Conservation (phyloP, 2,888 invertebrate species). For the Apodemia arnacis region DNA sequence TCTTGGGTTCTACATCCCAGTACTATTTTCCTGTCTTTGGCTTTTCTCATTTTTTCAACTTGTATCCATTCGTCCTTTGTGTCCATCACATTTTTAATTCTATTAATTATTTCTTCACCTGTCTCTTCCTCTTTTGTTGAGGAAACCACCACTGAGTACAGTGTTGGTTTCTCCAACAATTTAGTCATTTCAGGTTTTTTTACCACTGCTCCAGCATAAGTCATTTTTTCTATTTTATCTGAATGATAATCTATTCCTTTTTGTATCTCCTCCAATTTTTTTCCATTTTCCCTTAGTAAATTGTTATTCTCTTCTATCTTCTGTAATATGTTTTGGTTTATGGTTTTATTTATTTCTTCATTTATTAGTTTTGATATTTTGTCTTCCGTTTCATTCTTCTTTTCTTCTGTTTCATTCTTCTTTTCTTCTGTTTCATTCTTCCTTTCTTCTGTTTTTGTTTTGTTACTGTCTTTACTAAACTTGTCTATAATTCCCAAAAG, state of each 20-base stretch:
- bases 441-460: too few species aligned
- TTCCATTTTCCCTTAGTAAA: background rate
- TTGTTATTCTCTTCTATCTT: background rate
- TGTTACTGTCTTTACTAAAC: too few species aligned
- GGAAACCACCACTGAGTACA: conserved; percentile 40
- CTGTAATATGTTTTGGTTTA: background rate
- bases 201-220: conserved; percentile 20
- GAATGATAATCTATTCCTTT: background rate
- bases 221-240: background rate
- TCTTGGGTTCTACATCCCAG: conserved; percentile 40
- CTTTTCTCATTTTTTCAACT: conserved; percentile 49
- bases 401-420: too few species aligned
- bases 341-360: too few species aligned
- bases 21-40: conserved; percentile 52
- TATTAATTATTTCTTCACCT: conserved; percentile 39
- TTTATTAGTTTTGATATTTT: background rate
- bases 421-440: too few species aligned
- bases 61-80: conserved; percentile 42
- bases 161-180: background rate
- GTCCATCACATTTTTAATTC: conserved; percentile 27
- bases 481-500: too few species aligned
- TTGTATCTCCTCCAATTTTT: background rate
- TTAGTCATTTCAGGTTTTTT: background rate
- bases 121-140: conserved; percentile 40
- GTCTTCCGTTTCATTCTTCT: too few species aligned